Conservation (phyloP, 2,113 vertebrate species). For the Otocyon megalotis region DNA sequence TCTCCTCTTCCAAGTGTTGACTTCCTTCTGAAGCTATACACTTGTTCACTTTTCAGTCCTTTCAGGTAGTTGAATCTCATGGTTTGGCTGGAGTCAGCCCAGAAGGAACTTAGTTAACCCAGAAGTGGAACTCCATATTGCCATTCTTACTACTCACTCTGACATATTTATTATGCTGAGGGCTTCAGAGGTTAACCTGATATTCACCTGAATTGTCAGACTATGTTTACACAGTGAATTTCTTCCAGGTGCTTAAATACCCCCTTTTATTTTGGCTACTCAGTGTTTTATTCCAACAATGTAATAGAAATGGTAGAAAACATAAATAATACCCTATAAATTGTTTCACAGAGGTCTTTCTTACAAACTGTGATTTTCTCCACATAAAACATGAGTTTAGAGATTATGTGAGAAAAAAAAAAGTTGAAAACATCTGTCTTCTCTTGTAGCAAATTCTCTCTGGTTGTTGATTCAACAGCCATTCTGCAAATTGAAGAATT, state of each 20-base stretch:
- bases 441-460: conserved; percentile 41
- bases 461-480: background rate
- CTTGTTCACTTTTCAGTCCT: background rate
- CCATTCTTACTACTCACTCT: background rate
- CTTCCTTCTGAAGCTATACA: background rate
- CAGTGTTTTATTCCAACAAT: background rate
- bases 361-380: background rate
- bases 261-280: conserved; percentile 36
- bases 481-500: conserved; percentile 15
- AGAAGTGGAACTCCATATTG: background rate
- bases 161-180: conserved; percentile 28
- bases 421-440: conserved; percentile 34
- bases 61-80: background rate
- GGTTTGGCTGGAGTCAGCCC: background rate
- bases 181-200: conserved; percentile 1
- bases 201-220: conserved; percentile 59
- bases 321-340: conserved; percentile 41
- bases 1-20: background rate
- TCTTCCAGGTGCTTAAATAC: conserved; percentile 46
- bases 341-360: background rate
- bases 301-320: conserved; percentile 38
- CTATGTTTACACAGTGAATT: conserved; percentile 53
- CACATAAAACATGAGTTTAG: conserved; percentile 52
- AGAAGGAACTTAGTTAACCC: background rate
- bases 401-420: background rate